Evolutionary conservation across 2,113 vertebrate species (phyloP), one percentile per base, ranked within the genome.

Genomic region (Oceanodroma tethys): DNA sequence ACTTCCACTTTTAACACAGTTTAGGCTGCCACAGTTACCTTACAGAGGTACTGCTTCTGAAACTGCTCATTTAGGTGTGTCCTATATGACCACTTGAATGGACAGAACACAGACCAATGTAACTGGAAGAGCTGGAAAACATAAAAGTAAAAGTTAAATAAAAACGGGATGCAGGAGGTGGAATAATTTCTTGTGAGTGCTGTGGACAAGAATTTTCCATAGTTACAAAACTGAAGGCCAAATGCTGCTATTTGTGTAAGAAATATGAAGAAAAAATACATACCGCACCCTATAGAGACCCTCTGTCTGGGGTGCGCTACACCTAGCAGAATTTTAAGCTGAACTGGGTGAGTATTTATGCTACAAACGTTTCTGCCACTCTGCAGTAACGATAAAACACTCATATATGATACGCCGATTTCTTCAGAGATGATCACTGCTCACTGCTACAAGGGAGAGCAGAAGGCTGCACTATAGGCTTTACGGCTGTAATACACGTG

Each of bases 361-460:
- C 34, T 34, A 22, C 10, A 58, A 63, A 67, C 4, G 30, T 42
- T 82, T 45, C 47, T 2, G 2, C 10, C 16, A 34, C 22, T 42
- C 29, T 59, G 8, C 34, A 79, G 20, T 88, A 82, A 65, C 34
- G 47, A 40, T 34, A 67, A 67, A 79, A 17, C 32, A 45, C 62
- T 72, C 32, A 34, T 4, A 22, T 13, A 13, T 14, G 11, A 40
- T 40, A 56, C 1, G 4, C 5, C 0, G 8, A 0, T 23, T 81
- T 62, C 30, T 72, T 83, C 45, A 58, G 48, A 82, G 48, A 10
- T n/a, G 15, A 22, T 36, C 16, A 18, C 8, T 60, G 15, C 27
- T 72, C 21, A 30, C 50, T 17, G 1, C 22, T 22, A 29, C 13
- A 19, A 34, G 30, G 42, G 40, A 88, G 30, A 60, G 32, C 13